Percentiles rank a stretch among this genome's conserved stretches.
Evolutionary conservation across 30 jellyfish, hydroid and myxozoan species (phyloP).

Genomic region (Morbakka virulenta): DNA sequence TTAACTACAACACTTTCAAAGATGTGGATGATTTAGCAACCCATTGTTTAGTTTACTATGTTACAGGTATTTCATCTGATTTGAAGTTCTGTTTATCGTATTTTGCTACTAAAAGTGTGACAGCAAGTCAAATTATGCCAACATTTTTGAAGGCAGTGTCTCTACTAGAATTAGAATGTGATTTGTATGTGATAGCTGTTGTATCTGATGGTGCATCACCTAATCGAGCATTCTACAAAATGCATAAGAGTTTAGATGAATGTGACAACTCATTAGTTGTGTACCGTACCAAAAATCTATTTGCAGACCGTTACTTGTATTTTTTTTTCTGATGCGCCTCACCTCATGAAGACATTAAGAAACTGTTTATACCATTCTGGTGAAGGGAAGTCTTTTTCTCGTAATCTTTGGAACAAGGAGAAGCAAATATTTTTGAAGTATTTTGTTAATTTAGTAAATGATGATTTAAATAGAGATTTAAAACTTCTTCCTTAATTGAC

Average conservation of each 20-base stretch:
- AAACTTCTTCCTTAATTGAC: slow-evolving; percentile 34
- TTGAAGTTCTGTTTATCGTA: slow-evolving; percentile 35
- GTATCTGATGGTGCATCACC: slow-evolving; percentile 51
- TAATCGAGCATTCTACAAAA: slow-evolving; percentile 17
- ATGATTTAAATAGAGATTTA: slow-evolving; percentile 14
- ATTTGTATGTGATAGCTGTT: slow-evolving; percentile 38
- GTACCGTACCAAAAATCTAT: slow-evolving; percentile 19
- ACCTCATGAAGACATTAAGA: slow-evolving; percentile 51
- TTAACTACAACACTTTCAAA: slow-evolving; percentile 27
- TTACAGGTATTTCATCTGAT: slow-evolving; percentile 51
- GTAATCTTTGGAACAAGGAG: slow-evolving; percentile 46
- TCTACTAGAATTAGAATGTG: slow-evolving; percentile 15
- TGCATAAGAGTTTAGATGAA: slow-evolving; percentile 9
- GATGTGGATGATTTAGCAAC: slow-evolving; percentile 21
- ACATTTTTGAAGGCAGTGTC: slow-evolving; percentile 62
- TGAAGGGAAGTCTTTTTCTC: not conserved
- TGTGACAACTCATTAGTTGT: slow-evolving; percentile 18
- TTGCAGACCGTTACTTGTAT: slow-evolving; percentile 37
- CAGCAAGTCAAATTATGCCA: slow-evolving; percentile 25
- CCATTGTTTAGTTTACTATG: slow-evolving; percentile 56
- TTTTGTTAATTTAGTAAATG: slow-evolving; percentile 5
- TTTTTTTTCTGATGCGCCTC: slow-evolving; percentile 57
- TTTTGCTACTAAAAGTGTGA: slow-evolving; percentile 56
- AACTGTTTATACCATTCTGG: slow-evolving; percentile 59
- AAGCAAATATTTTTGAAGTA: slow-evolving; percentile 18